Conservation (phyloP, 2,797 vertebrate species). For the Naso thynnoides region DNA sequence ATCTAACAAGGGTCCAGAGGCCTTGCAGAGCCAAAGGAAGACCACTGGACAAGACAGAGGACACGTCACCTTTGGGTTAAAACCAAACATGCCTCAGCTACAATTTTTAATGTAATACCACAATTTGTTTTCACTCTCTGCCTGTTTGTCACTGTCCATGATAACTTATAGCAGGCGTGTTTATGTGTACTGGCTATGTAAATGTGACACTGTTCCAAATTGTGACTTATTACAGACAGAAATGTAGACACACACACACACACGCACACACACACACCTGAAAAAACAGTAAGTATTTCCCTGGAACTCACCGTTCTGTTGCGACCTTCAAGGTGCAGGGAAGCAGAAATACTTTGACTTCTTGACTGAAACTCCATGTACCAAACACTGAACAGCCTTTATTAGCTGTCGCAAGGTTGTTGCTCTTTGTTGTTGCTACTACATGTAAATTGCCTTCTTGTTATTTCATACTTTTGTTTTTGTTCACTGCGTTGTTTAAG, state of each 20-base stretch:
- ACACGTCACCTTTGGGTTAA: background rate
- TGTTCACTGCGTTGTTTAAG: background rate
- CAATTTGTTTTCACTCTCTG: background rate
- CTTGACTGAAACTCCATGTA: background rate
- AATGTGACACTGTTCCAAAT: slow-evolving; percentile 18
- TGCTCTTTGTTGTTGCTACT: background rate
- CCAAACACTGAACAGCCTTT: slow-evolving; percentile 3
- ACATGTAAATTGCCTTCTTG: background rate
- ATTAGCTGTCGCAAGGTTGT: background rate
- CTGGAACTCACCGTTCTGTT: background rate
- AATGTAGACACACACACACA: background rate
- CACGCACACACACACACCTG: background rate
- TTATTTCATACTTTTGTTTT: background rate
- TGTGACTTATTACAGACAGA: slow-evolving; percentile 1
- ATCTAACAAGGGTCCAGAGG: slow-evolving; percentile 20
- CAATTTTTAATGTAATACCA: background rate
- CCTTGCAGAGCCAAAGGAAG: background rate
- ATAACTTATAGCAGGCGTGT: background rate
- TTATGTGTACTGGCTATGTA: background rate
- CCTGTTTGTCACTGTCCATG: background rate
- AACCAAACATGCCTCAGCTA: background rate
- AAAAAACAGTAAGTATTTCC: background rate
- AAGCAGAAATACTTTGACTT: background rate
- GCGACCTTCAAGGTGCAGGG: background rate
- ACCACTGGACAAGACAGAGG: slow-evolving; percentile 17